Base-by-base conservation (phyloP, 2,113 vertebrate genomes). In the Acrocephalus kingi region DNA sequence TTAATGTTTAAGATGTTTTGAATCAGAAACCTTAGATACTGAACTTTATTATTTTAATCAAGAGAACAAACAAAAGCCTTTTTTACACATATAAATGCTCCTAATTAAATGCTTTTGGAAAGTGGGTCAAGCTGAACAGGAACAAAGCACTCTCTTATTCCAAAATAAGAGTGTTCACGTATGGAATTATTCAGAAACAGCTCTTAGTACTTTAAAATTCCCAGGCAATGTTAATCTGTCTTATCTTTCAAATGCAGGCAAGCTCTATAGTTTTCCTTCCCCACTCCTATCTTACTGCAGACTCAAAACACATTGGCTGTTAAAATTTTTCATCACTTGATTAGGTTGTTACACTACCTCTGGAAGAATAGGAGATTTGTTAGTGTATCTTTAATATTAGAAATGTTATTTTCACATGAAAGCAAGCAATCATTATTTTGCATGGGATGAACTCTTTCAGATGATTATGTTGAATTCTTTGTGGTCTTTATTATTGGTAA, bases 111-210 rank as follows among this genome's bases (percentile, higher is more conserved):
- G 69, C 67, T 87, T 67, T 85, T 68, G 54, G 74, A 96, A 97
- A 96, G 37, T 95, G 71, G 93, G 94, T 94, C 96, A 97, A 72
- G 78, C 90, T 95, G 84, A 94, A 85, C 48, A 78, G 74, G 58
- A 95, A 95, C 92, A 95, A 96, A 91, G 90, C 74, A 61, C 62
- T 94, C 66, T 87, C 49, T 94, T 93, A 94, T 85, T 95, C 74
- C 78, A 93, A 87, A 95, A 81, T 87, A 89, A 87, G 52, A 78
- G n/a, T 8, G 7, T 87, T 91, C 77, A 93, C 66, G 10, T 96
- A 94, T 91, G 92, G 87, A 95, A 91, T 95, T 93, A 91, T 64
- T 91, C 93, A 93, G 87, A 89, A 94, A 82, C n/a, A 64, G 71
- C 66, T 91, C 82, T 81, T 75, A 68, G 78, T 75, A 48, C 71